Conservation (phyloP, 2,797 vertebrate species). For the Amazonetta brasiliensis region DNA sequence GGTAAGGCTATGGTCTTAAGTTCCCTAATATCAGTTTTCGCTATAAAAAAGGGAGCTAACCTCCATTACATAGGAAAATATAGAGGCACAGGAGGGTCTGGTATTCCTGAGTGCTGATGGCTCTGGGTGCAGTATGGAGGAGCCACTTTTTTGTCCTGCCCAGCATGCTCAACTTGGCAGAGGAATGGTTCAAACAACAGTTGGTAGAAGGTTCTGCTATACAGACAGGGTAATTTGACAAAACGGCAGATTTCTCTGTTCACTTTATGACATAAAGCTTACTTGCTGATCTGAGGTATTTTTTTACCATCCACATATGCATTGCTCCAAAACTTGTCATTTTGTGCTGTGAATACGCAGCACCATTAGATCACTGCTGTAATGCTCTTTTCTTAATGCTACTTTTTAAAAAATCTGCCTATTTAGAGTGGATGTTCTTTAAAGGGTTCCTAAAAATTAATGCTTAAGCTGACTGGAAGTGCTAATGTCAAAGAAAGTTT, state of each 20-base stretch:
- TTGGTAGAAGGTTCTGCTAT: neutral
- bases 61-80: too few species aligned
- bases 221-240: neutral
- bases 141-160: neutral
- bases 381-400: neutral
- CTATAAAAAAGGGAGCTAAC: neutral
- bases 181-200: neutral
- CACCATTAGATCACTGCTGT: neutral
- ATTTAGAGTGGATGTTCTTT: neutral
- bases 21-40: neutral
- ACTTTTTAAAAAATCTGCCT: neutral
- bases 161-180: neutral
- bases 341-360: neutral
- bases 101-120: neutral
- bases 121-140: neutral
- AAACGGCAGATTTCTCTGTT: neutral
- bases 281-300: neutral
- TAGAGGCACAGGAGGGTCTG: neutral
- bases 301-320: fast-evolving
- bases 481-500: neutral
- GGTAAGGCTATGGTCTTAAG: neutral
- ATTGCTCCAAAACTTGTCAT: fast-evolving
- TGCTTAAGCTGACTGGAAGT: neutral
- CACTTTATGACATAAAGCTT: neutral
- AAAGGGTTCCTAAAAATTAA: neutral